These are phyloP conservation scores for Turdus rufiventris DNA, from an alignment of 2,113 vertebrate species.

Conservation along the genomic window DNA sequence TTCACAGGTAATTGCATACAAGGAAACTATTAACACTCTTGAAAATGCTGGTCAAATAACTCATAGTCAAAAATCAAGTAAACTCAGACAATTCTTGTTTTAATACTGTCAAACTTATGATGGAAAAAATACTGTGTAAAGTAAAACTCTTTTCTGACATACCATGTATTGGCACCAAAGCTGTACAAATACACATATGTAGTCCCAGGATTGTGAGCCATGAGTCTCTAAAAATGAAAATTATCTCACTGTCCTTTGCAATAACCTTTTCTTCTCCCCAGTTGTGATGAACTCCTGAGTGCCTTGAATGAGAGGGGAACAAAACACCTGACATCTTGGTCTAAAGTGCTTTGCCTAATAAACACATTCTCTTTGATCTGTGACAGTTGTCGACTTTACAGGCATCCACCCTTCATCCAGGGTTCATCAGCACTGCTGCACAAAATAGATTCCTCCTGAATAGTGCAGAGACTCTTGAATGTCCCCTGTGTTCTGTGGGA, in stretches of 20 bases:
- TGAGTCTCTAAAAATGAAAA: not conserved
- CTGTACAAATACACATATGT: not conserved
- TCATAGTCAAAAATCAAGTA: not conserved
- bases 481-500: not conserved
- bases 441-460: not conserved
- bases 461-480: not conserved
- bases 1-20: not conserved
- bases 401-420: not conserved
- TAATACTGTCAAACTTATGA: not conserved
- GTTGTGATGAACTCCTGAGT: not conserved
- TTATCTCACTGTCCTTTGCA: not conserved
- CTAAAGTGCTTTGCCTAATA: not conserved
- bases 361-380: not conserved
- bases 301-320: not conserved
- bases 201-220: not conserved
- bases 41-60: not conserved
- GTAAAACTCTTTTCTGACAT: not conserved
- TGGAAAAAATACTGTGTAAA: not conserved
- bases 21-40: not conserved
- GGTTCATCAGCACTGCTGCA: not conserved
- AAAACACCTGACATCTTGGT: not conserved
- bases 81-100: not conserved
- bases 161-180: not conserved
- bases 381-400: not conserved
- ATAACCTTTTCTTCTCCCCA: not conserved